Evolutionary conservation across 2,113 vertebrate species (phyloP), one percentile per base, ranked within the genome.

Genomic region (Chionodraco myersi): DNA sequence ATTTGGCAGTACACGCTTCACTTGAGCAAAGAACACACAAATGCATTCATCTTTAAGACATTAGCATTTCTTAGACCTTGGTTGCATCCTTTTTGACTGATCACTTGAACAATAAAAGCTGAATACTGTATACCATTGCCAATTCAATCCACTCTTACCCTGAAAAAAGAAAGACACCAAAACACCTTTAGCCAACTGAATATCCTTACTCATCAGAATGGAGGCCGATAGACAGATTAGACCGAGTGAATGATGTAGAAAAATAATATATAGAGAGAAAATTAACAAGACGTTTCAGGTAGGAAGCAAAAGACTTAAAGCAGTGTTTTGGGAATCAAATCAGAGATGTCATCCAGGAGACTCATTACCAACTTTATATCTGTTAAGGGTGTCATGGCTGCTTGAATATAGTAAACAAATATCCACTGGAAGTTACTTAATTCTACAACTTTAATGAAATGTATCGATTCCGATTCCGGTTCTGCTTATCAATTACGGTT

Each of bases 11-110:
- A 6, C 61, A 63, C 13, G 56, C 12, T 64, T 73, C 64, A 30
- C 11, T 56, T 59, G 59, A 74, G 54, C 7, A 13, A 3, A 48
- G 71, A 30, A 45, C 54, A 71, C 26, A 66, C 15, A 71, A 44
- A 54, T 5, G 14, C 14, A 41, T 62, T 18, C 1, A 4, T 56
- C 62, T 61, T 7, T 2, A n/a, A 67, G 10, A 23, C 53, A 64
- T 63, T 53, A 23, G 6, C 69, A 53, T 62, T 57, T 44, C 2
- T 47, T 52, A 15, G 57, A 15, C 44, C 21, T 62, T 18, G 15
- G 16, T n/a, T 15, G 0, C 0, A 4, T 52, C 34, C 0, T 13
- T 9, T 73, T 49, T 62, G 56, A 71, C 41, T 63, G 12, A 56
- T 16, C 52, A 48, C 58, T 59, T 76, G 34, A 18, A 21, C 54